Evolutionary conservation across 23 tunicate genomes (phyloP), one percentile per base, ranked within the genome.

Genomic region (Halocynthia roretzi): DNA sequence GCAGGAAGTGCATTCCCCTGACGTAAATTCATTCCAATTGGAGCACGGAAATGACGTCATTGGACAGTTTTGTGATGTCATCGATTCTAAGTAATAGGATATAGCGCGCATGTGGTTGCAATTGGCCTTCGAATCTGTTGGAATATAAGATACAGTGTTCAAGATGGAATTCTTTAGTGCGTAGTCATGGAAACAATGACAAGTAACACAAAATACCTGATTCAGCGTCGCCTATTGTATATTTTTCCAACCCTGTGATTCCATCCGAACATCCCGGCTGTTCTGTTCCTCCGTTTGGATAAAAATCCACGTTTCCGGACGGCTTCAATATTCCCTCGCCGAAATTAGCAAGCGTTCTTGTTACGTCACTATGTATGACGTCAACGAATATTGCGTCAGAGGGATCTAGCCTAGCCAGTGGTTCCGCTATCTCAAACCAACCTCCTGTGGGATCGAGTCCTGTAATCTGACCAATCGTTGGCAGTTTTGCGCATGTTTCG

Each of bases 341-440:
- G 5, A 56, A 22, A 56, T 8, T 14, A 5, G 50, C 56, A n/a
- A 21, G 10, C 21, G 55, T 56, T 20, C 31, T 54, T 5, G 18
- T 74, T 40, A 74, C 78, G 78, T 74, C 78, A 74, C 6, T 74
- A 18, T 74, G 78, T 22, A 74, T 54, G 78, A 74, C 78, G 64
- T 74, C 78, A 54, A 74, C 78, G 21, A 54, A 74, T 12, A 52
- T 54, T 8, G 78, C 78, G 78, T 74, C 78, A 54, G 50, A 50
- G 14, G 64, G 10, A 18, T 74, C 78, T 48, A 74, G 78, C 56
- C 78, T 74, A 8, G 78, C 78, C 8, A 0, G 31, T 0, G 49
- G 20, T 2, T 74, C 64, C 9, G 66, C 62, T 22, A 44, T 74
- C 56, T 74, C 78, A 5, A 52, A 74, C 78, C 78, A 74, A 12